Evolutionary conservation across 2,888 invertebrate species (phyloP), one percentile per base, ranked within the genome.

Genomic region (Anagyrus pseudococci): DNA sequence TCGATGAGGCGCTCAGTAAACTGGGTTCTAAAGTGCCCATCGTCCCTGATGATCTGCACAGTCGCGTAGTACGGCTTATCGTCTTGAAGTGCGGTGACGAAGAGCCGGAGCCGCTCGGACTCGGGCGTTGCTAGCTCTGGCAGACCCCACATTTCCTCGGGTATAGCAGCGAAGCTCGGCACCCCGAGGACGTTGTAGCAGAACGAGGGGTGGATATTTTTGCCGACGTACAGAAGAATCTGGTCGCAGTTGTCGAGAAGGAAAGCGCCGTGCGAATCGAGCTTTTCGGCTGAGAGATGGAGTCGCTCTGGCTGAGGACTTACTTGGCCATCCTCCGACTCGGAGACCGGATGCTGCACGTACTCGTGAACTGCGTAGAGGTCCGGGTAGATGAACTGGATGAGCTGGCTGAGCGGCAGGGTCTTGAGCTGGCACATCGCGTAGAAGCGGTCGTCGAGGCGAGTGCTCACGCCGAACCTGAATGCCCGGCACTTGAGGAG

Each of bases 341-440:
- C 82, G 23, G 81, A 82, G 17, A 79, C 79, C 26, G 82, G 81
- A 56, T 79, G 73, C 53, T 85, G 86, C 67, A 86, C 86, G 56
- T 96, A 84, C 68, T 84, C 81, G 82, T 96, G 94, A 58, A 98
- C 82, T 8, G 94, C 88, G 83, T 96, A 98, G 69, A 99, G 85
- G 80, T 93, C 91, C 1, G 99, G 98, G 85, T 98, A 96, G 69
- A 97, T 87, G 69, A 85, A 86, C 74, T 93, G 92, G 77, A 98
- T 86, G 25, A 98, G 85, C 76, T 88, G 87, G 65, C 84, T 81
- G 55, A 96, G 84, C 8, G 99, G 98, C 72, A 92, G 82, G 41
- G 89, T 88, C 84, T 98, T 98, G 86, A 98, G 89, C 79, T 91
- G 89, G 81, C 95, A 92, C 96, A 99, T 94, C 58, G 94, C 92